phyloP scores from a whole-genome alignment of 2,888 invertebrate species.

The Nebria salina region DNA sequence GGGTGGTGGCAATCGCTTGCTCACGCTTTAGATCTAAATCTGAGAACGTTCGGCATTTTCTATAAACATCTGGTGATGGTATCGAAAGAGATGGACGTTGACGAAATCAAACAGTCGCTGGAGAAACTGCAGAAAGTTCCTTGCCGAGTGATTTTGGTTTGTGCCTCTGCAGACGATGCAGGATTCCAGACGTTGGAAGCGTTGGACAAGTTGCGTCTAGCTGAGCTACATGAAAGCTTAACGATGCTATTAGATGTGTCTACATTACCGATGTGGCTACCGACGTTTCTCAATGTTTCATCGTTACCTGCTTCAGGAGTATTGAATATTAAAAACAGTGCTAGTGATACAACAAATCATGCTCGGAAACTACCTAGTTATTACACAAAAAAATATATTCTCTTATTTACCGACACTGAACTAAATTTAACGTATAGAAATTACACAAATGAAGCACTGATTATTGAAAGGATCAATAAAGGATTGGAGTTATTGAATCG shows the following conservation, averaged over 20 bases:
- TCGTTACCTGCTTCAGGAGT: not conserved
- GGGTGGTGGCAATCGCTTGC: conserved; percentile 68
- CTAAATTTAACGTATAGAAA: conserved; percentile 16
- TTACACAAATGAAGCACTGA: conserved; percentile 36
- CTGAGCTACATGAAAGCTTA: conserved; percentile 61
- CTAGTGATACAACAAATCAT: not conserved
- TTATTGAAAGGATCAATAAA: conserved; percentile 33
- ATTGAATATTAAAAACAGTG: conserved; percentile 1
- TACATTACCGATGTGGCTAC: conserved; percentile 59
- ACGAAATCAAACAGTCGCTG: conserved; percentile 62
- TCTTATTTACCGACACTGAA: conserved; percentile 55
- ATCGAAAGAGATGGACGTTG: conserved; percentile 58
- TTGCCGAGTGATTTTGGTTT: conserved; percentile 64
- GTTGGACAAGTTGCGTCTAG: conserved; percentile 61
- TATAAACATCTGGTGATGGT: conserved; percentile 66
- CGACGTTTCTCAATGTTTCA: conserved; percentile 49
- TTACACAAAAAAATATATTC: conserved; percentile 55
- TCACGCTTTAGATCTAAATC: conserved; percentile 63
- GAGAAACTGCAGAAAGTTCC: conserved; percentile 62
- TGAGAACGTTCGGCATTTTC: conserved; percentile 65
- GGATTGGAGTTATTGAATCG: conserved; percentile 18
- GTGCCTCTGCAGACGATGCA: conserved; percentile 63
- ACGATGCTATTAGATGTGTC: conserved; percentile 63
- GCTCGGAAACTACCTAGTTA: conserved; percentile 51
- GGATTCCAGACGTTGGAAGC: conserved; percentile 61